Evolutionary conservation across 2,888 invertebrate species (phyloP).

Genomic region (Melieria crassipennis): DNA sequence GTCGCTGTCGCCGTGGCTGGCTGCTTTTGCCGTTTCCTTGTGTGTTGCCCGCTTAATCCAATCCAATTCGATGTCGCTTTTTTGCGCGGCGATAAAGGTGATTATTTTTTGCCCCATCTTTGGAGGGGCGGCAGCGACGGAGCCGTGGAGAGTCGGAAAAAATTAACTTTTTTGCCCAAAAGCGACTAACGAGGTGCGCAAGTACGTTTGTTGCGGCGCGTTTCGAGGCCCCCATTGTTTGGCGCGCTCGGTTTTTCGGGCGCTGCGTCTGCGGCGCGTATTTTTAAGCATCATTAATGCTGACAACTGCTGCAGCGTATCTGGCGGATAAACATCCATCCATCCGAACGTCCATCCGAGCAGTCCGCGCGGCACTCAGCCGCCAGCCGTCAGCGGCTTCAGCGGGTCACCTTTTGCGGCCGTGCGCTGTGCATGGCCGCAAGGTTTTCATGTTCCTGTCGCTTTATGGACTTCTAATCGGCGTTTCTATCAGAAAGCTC

Average conservation of each 20-base stretch:
- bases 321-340: background rate
- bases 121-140: conserved; percentile 48
- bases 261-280: conserved; percentile 30
- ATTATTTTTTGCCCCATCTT: conserved; percentile 38
- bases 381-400: too few relatives aligned
- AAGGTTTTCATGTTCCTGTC: conserved; percentile 67
- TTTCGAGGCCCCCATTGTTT: background rate
- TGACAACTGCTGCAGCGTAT: conserved; percentile 34
- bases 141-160: conserved; percentile 48
- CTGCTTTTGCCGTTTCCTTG: conserved; percentile 2
- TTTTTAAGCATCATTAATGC: conserved; percentile 60
- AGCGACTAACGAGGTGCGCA: conserved; percentile 60
- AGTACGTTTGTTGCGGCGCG: conserved; percentile 21
- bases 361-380: too few relatives aligned
- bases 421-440: conserved; percentile 34
- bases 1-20: conserved; percentile 1
- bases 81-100: conserved; percentile 36
- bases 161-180: conserved; percentile 42
- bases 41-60: conserved; percentile 25
- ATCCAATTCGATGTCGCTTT: conserved; percentile 50
- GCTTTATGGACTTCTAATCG: conserved; percentile 67
- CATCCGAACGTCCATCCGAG: too few relatives aligned
- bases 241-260: background rate
- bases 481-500: conserved; percentile 67
- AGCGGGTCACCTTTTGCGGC: background rate